phyloP scores from a whole-genome alignment of 2,797 vertebrate genomes.

The Alca torda region DNA sequence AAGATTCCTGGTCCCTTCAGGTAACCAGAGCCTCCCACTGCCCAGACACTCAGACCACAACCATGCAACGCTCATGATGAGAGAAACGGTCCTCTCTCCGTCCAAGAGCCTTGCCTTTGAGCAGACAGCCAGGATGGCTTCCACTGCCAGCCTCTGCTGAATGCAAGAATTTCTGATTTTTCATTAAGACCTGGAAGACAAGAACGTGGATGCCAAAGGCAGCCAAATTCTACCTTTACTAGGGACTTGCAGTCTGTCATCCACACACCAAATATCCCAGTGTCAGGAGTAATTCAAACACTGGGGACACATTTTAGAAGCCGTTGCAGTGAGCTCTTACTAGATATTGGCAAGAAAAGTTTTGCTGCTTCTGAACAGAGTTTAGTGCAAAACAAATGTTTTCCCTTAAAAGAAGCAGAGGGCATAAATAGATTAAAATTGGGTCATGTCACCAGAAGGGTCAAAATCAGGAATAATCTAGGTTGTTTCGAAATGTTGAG shows the following conservation, averaged over 20 bases:
- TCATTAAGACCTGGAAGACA: background rate
- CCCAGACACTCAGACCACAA: background rate
- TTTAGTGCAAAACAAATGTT: background rate
- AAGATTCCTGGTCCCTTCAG: background rate
- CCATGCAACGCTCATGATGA: accelerated
- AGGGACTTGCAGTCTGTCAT: background rate
- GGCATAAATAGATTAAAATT: background rate
- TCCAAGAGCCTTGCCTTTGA: background rate
- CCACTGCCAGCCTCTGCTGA: background rate
- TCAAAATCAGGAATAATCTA: background rate
- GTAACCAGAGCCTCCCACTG: background rate
- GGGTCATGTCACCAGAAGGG: background rate
- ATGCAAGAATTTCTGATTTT: background rate
- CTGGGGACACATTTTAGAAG: background rate
- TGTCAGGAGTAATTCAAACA: background rate
- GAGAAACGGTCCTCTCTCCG: accelerated
- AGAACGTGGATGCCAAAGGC: accelerated
- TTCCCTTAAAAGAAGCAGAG: background rate
- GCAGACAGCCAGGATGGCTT: background rate
- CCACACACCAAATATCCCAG: background rate
- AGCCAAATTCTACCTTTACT: background rate
- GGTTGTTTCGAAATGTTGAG: background rate
- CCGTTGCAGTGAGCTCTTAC: background rate
- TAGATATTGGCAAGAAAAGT: background rate
- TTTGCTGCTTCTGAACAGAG: background rate